Conservation (phyloP, 1,140 invertebrate genomes). For the Carposina sasakii region DNA sequence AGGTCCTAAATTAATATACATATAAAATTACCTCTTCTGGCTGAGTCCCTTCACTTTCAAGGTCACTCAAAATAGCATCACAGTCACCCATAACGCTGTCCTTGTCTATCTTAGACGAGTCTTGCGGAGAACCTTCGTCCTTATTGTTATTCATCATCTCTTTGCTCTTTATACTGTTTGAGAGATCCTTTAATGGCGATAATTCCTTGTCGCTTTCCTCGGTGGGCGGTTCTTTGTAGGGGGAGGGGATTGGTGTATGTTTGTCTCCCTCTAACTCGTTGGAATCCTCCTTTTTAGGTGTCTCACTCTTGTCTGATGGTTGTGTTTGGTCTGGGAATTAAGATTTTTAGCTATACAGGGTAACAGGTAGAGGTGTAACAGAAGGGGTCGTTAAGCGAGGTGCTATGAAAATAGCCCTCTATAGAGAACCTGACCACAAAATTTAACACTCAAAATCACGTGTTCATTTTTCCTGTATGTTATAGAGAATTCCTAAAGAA, state of each 20-base stretch:
- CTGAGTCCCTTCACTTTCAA: slow-evolving; percentile 89
- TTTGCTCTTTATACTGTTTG: slow-evolving; percentile 50
- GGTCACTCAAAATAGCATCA: slow-evolving; percentile 76
- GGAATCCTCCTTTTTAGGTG: slow-evolving; percentile 48
- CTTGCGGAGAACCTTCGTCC: slow-evolving; percentile 50
- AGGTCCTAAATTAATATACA: too few species aligned
- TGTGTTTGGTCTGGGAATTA: too few species aligned
- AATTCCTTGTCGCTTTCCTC: slow-evolving; percentile 58
- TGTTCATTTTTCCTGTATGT: too few species aligned
- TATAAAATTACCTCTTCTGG: slow-evolving; percentile 79
- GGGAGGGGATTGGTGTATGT: slow-evolving; percentile 44
- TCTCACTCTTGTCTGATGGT: slow-evolving; percentile 39
- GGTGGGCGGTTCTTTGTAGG: slow-evolving; percentile 59
- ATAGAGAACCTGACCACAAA: too few species aligned
- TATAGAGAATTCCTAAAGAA: too few species aligned
- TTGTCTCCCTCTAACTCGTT: slow-evolving; percentile 32
- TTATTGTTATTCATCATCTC: slow-evolving; percentile 65
- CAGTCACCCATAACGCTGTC: slow-evolving; percentile 66
- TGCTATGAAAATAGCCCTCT: too few species aligned
- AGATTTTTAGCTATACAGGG: too few species aligned
- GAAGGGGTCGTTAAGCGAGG: too few species aligned
- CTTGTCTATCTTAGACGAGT: slow-evolving; percentile 55
- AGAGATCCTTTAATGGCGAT: slow-evolving; percentile 69
- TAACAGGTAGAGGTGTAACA: too few species aligned
- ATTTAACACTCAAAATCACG: too few species aligned